Evolutionary conservation across 1,140 invertebrate species (phyloP).

Genomic region (Aradophagus sp.): DNA sequence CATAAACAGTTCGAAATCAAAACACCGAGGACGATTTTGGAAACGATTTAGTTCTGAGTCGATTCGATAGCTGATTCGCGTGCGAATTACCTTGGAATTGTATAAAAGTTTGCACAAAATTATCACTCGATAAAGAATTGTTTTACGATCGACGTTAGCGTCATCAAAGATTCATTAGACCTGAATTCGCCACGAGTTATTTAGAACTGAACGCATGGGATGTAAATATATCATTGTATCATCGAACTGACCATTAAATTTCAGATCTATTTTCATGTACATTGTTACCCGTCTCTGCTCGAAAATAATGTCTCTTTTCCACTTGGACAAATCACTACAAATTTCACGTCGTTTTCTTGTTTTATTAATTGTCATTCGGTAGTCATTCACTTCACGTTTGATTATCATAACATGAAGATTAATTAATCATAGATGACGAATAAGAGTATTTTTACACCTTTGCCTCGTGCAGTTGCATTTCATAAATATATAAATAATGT

Average conservation of each 20-base stretch:
- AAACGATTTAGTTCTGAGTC: too few relatives aligned
- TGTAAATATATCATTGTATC: slow-evolving; percentile 37
- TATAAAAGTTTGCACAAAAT: slow-evolving; percentile 31
- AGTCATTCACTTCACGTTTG: too few relatives aligned
- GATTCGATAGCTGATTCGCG: not conserved
- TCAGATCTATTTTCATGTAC: slow-evolving; percentile 44
- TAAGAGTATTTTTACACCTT: slow-evolving; percentile 30
- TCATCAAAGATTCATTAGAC: slow-evolving; percentile 12
- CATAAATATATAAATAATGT: slow-evolving; percentile 22
- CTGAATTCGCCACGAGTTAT: slow-evolving; percentile 4
- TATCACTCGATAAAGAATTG: slow-evolving; percentile 5
- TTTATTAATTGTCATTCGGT: too few relatives aligned
- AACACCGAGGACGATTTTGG: too few relatives aligned
- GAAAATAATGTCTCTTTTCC: too few relatives aligned
- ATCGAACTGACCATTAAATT: slow-evolving; percentile 13
- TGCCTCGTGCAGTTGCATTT: slow-evolving; percentile 7
- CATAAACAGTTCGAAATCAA: too few relatives aligned
- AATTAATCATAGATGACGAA: slow-evolving; percentile 11
- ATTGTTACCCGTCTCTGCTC: too few relatives aligned
- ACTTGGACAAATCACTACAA: too few relatives aligned
- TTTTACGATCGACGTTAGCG: slow-evolving; percentile 5
- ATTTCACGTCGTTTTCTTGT: too few relatives aligned
- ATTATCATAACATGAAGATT: not conserved
- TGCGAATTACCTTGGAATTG: slow-evolving; percentile 16
- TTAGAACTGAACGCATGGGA: slow-evolving; percentile 4